phyloP scores from a whole-genome alignment of 2,797 vertebrate species.

The Silurus lanzhouensis region DNA sequence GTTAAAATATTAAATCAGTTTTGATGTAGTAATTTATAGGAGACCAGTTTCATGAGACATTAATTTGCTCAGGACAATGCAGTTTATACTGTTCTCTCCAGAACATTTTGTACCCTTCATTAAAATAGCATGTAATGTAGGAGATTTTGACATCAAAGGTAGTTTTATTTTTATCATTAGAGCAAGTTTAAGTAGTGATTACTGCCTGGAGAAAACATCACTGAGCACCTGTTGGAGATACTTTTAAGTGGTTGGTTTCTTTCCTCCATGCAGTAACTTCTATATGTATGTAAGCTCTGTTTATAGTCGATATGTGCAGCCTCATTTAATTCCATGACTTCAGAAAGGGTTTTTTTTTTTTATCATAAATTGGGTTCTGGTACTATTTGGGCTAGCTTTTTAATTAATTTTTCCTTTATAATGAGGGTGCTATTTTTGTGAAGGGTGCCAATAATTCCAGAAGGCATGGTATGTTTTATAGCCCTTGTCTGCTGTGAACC shows the following conservation, averaged over 20 bases:
- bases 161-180: not conserved
- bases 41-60: constrained; percentile 10
- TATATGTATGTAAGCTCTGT: no score
- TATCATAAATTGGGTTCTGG: not conserved
- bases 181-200: not conserved
- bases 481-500: constrained; percentile 41
- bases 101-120: constrained; percentile 4
- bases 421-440: not conserved
- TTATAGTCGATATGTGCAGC: not conserved
- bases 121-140: not conserved
- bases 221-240: not conserved
- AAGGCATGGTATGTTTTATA: constrained; percentile 10
- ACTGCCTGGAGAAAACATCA: not conserved
- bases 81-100: not conserved
- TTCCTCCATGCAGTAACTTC: not conserved
- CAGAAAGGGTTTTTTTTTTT: no score
- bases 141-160: not conserved
- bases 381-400: not conserved
- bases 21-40: constrained; percentile 15
- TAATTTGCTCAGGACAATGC: not conserved
- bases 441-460: not conserved
- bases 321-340: not conserved
- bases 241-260: not conserved
- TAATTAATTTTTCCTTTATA: not conserved
- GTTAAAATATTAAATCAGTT: constrained; percentile 9